A percentile compares a stretch with the other conserved stretches of the same genome.
These are phyloP conservation scores for Campoplex nolae DNA, from an alignment of 2,888 invertebrate species.

Conservation along the genomic window DNA sequence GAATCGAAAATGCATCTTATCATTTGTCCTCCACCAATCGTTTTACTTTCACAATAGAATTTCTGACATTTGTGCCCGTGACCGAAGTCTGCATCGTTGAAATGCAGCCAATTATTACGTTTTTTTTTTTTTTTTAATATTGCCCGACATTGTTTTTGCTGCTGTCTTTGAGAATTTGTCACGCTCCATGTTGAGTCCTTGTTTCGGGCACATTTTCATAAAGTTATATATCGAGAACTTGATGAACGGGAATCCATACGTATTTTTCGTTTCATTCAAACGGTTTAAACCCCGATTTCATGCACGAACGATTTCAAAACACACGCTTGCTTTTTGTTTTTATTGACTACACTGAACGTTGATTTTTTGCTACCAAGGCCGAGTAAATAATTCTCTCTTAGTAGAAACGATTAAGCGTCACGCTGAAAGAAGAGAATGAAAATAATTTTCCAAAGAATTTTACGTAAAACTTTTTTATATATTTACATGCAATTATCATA, in stretches of 20 bases:
- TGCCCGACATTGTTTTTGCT: no score
- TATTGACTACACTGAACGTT: not conserved
- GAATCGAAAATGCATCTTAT: slow-evolving; percentile 24
- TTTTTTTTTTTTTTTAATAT: no score
- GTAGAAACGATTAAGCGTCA: not conserved
- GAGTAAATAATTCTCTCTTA: not conserved
- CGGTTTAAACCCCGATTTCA: not conserved
- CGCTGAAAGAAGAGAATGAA: not conserved
- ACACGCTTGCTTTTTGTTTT: not conserved
- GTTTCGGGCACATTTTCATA: not conserved
- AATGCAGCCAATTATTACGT: no score
- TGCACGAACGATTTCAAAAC: not conserved
- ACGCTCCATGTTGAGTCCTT: not conserved
- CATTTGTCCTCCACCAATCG: not conserved
- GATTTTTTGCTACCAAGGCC: not conserved
- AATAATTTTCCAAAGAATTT: slow-evolving; percentile 8
- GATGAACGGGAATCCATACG: not conserved
- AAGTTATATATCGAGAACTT: not conserved
- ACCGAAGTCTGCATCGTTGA: no score
- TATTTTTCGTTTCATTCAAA: not conserved
- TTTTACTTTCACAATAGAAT: no score
- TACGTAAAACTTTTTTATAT: slow-evolving; percentile 41
- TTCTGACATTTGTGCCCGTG: no score
- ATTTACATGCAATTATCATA: slow-evolving; percentile 42
- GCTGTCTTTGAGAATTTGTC: no score